Conservation (phyloP, 2,888 invertebrate species). For the Isotomurus palustris region DNA sequence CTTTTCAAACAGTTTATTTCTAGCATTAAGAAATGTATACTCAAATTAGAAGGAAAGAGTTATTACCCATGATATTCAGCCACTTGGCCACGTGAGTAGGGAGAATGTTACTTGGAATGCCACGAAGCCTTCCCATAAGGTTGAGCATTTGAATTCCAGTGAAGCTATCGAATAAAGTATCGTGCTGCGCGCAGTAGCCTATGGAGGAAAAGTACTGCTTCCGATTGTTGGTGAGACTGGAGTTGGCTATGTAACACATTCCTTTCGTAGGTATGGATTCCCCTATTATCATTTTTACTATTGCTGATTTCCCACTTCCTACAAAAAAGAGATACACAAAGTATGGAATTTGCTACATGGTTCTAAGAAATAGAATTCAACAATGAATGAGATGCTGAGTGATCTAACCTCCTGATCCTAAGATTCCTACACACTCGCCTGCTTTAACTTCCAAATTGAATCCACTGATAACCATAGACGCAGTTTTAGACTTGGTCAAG, state of each 20-base stretch:
- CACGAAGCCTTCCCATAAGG: constrained; percentile 34
- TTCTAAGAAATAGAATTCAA: background rate
- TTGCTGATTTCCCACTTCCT: constrained; percentile 27
- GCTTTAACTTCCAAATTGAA: constrained; percentile 29
- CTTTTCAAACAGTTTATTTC: background rate
- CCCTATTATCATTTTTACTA: constrained; percentile 31
- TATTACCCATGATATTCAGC: constrained; percentile 26
- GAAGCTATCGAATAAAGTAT: constrained; percentile 26
- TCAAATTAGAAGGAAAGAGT: background rate
- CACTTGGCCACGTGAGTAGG: constrained; percentile 33
- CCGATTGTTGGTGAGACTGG: constrained; percentile 23
- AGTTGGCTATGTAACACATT: constrained; percentile 23
- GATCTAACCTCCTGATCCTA: constrained; percentile 29
- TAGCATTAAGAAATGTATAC: background rate
- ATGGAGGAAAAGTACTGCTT: constrained; percentile 27
- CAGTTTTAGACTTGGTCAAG: constrained; percentile 28
- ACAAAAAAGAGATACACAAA: background rate
- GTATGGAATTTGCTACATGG: too few relatives aligned
- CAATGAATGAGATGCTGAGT: background rate
- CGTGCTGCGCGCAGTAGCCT: constrained; percentile 39
- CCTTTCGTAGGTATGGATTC: constrained; percentile 30
- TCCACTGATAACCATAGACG: constrained; percentile 30
- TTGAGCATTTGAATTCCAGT: constrained; percentile 37
- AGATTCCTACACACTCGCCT: constrained; percentile 35
- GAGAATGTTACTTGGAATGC: constrained; percentile 22